Conservation (phyloP, 1,140 invertebrate species). For the Panagrolaimus sp. region DNA sequence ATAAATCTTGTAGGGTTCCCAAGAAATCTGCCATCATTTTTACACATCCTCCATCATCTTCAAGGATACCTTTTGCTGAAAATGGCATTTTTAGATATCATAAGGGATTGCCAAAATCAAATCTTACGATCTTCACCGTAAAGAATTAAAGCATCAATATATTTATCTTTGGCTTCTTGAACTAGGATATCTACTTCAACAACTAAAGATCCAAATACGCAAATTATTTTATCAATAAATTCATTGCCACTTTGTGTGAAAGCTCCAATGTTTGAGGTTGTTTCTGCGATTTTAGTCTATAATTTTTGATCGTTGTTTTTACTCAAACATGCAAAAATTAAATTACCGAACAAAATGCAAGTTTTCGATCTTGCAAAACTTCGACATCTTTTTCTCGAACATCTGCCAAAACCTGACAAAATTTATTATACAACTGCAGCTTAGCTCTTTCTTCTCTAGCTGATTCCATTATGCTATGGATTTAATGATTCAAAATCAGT, state of each 20-base stretch:
- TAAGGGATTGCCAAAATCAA: background rate
- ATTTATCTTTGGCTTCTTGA: constrained; percentile 22
- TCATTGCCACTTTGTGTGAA: constrained; percentile 25
- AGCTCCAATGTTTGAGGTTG: background rate
- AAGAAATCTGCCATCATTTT: constrained; percentile 39
- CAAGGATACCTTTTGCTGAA: constrained; percentile 15
- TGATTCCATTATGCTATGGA: too few species aligned
- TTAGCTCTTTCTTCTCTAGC: background rate
- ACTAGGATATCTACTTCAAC: constrained; percentile 33
- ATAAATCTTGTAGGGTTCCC: constrained; percentile 63
- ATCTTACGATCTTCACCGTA: constrained; percentile 37
- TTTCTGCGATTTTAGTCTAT: background rate
- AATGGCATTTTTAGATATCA: background rate
- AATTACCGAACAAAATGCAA: background rate
- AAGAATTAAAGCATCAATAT: constrained; percentile 31
- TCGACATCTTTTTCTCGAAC: background rate
- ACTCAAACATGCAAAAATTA: too few species aligned
- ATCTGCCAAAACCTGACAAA: background rate
- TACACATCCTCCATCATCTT: constrained; percentile 24
- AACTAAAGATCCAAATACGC: constrained; percentile 30
- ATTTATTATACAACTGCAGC: background rate
- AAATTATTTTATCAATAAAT: constrained; percentile 29
- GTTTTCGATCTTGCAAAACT: background rate
- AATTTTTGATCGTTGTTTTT: too few species aligned
- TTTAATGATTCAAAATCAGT: too few species aligned